Evolutionary conservation across 2,888 invertebrate genomes (phyloP), one percentile per base, ranked within the genome.

Genomic region (Serrognathus titanus): DNA sequence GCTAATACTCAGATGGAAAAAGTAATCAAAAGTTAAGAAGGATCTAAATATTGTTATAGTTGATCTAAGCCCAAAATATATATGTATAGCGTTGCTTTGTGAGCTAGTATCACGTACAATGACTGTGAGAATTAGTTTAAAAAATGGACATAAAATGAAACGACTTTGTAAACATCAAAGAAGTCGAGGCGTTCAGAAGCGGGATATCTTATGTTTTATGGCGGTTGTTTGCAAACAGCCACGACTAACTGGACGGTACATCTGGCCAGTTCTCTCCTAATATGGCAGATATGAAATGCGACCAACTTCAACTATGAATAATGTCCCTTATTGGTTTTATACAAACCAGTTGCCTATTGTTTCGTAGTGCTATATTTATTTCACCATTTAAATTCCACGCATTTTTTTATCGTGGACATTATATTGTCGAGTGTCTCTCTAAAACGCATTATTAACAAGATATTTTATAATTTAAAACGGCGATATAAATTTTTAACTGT

Each of bases 281-380:
- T 70, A 71, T 62, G 70, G 70, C 60, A 64, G 69, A 67, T 69
- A 69, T 70, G 70, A 71, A 69, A 67, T 68, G 68, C 66, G 61
- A 61, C 60, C 60, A 60, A 58, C 59, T 60, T 59, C 63, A 57
- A 48, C 62, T 63, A 64, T 64, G 63, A 63, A 63, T 66, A 64
- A 66, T 58, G 63, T 60, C 60, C 56, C 54, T 62, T 62, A 62
- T 63, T 62, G 62, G 63, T 48, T 57, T 48, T 48, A 53, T 47
- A 53, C 53, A 48, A 53, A 53, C 46, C 53, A 39, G 47, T 41
- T 40, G 59, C 55, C 63, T 61, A 63, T 66, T 66, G 64, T 66
- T 61, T 61, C 59, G n/a, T 20, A 20, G 43, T 51, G 47, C 38
- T 51, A 53, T 58, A 52, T 38, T 55, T 55, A 46, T 53, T 47